Evolutionary conservation across 2,113 vertebrate genomes (phyloP).

Genomic region (Lagenorhynchus albirostris): DNA sequence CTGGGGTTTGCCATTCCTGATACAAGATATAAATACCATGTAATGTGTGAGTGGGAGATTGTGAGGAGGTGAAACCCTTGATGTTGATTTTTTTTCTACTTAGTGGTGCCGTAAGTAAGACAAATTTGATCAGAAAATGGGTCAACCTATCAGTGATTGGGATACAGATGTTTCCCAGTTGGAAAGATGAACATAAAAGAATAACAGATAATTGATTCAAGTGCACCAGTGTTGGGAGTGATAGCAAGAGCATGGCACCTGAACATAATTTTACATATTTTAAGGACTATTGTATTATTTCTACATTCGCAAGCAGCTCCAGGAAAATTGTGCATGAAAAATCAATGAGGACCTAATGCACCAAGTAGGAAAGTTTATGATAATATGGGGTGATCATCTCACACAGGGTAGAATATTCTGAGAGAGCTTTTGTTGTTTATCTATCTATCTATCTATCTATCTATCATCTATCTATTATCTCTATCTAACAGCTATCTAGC

Average conservation of each 20-base stretch:
- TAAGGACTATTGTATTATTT: slow-evolving; percentile 68
- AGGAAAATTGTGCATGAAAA: slow-evolving; percentile 66
- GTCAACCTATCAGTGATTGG: slow-evolving; percentile 34
- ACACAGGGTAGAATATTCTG: not conserved
- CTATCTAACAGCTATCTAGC: too few relatives aligned
- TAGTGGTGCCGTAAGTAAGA: slow-evolving; percentile 57
- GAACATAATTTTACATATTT: slow-evolving; percentile 72
- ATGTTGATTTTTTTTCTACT: slow-evolving; percentile 13
- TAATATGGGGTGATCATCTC: not conserved
- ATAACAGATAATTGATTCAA: slow-evolving; percentile 63
- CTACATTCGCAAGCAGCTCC: slow-evolving; percentile 53
- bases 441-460: not conserved
- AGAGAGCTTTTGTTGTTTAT: not conserved
- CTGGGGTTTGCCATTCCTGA: not conserved
- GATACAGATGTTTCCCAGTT: slow-evolving; percentile 41
- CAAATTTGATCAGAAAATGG: slow-evolving; percentile 68
- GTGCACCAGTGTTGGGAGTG: slow-evolving; percentile 11
- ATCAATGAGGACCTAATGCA: slow-evolving; percentile 60
- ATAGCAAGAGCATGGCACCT: slow-evolving; percentile 41
- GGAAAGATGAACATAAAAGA: slow-evolving; percentile 51
- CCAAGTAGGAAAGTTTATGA: slow-evolving; percentile 35
- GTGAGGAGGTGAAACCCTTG: not conserved
- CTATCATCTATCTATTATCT: not conserved
- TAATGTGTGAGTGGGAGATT: not conserved
- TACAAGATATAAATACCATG: not conserved